phyloP scores from a whole-genome alignment of 1,140 invertebrate species.

The Lanistes nyassanus region DNA sequence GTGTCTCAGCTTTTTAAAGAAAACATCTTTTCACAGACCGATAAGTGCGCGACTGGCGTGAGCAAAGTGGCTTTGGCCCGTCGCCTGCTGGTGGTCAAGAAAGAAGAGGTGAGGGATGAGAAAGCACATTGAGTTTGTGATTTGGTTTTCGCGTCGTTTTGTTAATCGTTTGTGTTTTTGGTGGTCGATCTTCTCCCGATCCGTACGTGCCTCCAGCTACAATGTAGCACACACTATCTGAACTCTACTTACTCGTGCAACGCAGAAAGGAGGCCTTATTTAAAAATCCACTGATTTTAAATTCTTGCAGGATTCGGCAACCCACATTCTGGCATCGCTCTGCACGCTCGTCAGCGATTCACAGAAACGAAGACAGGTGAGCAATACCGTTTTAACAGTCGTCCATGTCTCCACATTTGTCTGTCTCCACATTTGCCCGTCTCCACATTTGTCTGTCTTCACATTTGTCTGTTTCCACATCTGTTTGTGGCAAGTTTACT shows the following conservation, averaged over 20 bases:
- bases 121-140: background rate
- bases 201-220: background rate
- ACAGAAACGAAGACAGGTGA: background rate
- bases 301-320: background rate
- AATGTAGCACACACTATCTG: background rate
- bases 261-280: background rate
- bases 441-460: no score
- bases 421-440: no score
- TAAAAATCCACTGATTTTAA: background rate
- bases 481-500: no score
- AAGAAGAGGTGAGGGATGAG: background rate
- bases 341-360: background rate
- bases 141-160: background rate
- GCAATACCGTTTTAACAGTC: no score
- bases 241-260: background rate
- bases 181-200: background rate
- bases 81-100: no score
- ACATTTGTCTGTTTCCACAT: no score
- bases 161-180: background rate
- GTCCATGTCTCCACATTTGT: no score
- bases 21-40: no score
- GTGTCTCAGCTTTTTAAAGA: no score
- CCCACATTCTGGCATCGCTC: constrained; percentile 1
- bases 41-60: no score
- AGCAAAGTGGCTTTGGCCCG: no score